Conservation (phyloP, 2,888 invertebrate genomes). For the Thymelicus lineola region DNA sequence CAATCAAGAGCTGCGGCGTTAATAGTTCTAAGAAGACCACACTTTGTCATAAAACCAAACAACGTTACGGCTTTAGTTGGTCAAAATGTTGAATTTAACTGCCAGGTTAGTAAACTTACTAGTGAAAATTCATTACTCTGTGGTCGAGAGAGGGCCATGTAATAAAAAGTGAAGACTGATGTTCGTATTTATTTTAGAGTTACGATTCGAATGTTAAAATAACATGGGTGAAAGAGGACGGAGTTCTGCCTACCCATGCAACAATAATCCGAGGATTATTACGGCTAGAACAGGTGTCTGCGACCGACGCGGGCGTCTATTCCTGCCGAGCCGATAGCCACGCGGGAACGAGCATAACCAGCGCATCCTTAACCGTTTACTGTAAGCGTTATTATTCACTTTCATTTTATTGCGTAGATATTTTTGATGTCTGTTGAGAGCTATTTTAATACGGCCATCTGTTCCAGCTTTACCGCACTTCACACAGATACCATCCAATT, state of each 20-base stretch:
- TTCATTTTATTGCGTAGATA: slow-evolving; percentile 75
- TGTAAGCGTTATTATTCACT: slow-evolving; percentile 88
- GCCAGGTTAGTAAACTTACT: slow-evolving; percentile 79
- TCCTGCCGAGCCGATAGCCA: slow-evolving; percentile 96
- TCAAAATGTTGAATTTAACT: slow-evolving; percentile 94
- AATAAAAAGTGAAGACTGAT: slow-evolving; percentile 34
- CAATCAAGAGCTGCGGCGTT: slow-evolving; percentile 93
- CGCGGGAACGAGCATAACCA: slow-evolving; percentile 94
- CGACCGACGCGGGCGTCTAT: slow-evolving; percentile 95
- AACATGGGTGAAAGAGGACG: slow-evolving; percentile 80
- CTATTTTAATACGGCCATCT: slow-evolving; percentile 79
- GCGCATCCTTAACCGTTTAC: slow-evolving; percentile 95
- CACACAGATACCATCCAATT: slow-evolving; percentile 93
- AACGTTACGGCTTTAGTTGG: slow-evolving; percentile 94
- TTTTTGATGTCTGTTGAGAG: slow-evolving; percentile 63
- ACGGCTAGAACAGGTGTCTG: slow-evolving; percentile 92
- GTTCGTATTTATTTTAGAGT: slow-evolving; percentile 63
- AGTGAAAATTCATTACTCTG: slow-evolving; percentile 23
- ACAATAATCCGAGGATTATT: slow-evolving; percentile 80
- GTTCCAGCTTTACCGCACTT: slow-evolving; percentile 94
- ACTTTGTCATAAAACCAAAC: slow-evolving; percentile 93
- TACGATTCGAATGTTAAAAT: slow-evolving; percentile 78
- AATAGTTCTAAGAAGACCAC: slow-evolving; percentile 94
- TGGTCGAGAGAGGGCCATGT: slow-evolving; percentile 17
- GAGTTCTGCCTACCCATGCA: slow-evolving; percentile 72